phyloP scores from a whole-genome alignment of 2,888 invertebrate species.

The Melieria omissa region DNA sequence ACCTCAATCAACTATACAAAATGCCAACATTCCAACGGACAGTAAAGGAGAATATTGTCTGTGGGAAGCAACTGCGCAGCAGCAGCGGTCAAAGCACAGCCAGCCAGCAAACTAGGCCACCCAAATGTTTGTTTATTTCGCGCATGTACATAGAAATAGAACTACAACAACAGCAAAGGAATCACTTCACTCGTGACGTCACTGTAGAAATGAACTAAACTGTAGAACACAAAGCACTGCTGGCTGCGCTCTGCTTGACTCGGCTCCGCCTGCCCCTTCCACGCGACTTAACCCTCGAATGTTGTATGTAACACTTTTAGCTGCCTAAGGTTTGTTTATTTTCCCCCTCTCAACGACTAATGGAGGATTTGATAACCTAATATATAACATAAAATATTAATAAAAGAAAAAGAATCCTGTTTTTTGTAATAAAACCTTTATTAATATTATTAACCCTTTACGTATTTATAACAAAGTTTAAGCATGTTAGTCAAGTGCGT shows the following conservation, averaged over 20 bases:
- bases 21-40: constrained; percentile 7
- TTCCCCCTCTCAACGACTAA: constrained; percentile 57
- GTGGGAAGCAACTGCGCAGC: neutral
- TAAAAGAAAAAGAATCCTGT: constrained; percentile 36
- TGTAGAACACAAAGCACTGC: neutral
- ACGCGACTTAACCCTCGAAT: no score
- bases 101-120: neutral
- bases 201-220: neutral
- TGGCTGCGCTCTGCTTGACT: neutral
- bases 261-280: no score
- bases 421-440: constrained; percentile 42
- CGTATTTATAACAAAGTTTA: constrained; percentile 42
- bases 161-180: neutral
- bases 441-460: constrained; percentile 31
- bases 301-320: neutral
- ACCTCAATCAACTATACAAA: neutral
- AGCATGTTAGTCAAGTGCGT: constrained; percentile 55
- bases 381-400: constrained; percentile 13
- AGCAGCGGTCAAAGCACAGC: neutral
- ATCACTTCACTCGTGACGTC: neutral
- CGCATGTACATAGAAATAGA: neutral
- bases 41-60: constrained; percentile 6
- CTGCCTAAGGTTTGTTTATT: constrained; percentile 48
- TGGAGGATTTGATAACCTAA: constrained; percentile 63
- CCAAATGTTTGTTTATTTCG: neutral